Evolutionary conservation across 2,797 vertebrate species (phyloP).

Genomic region (Threskiornis aethiopicus): DNA sequence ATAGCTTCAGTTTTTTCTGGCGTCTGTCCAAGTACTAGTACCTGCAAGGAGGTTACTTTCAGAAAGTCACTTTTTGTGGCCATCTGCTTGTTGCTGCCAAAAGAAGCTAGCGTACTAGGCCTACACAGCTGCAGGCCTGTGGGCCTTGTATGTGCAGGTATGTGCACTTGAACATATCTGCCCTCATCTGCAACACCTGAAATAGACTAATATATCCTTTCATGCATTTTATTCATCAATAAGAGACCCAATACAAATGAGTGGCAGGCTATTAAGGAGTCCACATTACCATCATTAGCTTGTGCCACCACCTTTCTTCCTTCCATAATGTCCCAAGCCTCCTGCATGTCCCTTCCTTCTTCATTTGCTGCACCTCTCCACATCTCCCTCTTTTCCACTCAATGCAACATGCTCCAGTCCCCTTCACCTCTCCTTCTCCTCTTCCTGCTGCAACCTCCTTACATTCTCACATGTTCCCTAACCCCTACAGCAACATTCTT

Average conservation of each 20-base stretch:
- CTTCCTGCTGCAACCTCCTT: not conserved
- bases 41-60: not conserved
- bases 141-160: not conserved
- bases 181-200: not conserved
- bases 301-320: not conserved
- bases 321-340: not conserved
- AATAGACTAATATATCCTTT: not conserved
- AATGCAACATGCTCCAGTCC: not conserved
- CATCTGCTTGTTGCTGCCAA: not conserved
- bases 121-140: not conserved
- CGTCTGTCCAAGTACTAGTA: not conserved
- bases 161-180: not conserved
- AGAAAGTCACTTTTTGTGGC: not conserved
- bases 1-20: not conserved
- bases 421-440: not conserved
- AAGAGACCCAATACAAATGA: not conserved
- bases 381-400: not conserved
- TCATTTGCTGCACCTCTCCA: not conserved
- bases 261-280: not conserved
- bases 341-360: not conserved
- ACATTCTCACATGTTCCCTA: not conserved
- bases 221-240: not conserved
- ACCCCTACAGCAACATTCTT: not conserved
- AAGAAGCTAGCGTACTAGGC: rapidly evolving
- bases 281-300: not conserved